Conservation (phyloP, 2,888 invertebrate genomes). For the Eupithecia insigniata region DNA sequence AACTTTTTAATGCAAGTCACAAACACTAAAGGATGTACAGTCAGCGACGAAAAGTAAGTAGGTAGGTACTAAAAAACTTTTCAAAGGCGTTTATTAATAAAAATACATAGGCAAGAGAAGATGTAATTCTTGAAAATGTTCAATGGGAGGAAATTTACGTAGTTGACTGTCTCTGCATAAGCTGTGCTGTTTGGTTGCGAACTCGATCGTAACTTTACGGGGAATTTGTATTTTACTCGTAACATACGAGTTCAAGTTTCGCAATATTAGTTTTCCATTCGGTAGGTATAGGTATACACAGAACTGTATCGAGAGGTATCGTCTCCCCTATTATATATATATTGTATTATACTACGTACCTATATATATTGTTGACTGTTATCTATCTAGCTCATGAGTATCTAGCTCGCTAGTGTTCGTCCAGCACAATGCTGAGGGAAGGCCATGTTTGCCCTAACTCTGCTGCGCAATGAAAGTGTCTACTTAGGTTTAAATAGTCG, state of each 20-base stretch:
- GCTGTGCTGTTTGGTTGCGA: not conserved
- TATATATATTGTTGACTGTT: not conserved
- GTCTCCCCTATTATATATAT: too few species aligned
- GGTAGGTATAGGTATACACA: too few species aligned
- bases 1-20: constrained; percentile 24
- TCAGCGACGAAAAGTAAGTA: not conserved
- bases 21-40: not conserved
- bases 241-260: not conserved
- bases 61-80: not conserved
- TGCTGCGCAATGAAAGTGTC: too few species aligned
- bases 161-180: not conserved
- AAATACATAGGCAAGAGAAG: not conserved
- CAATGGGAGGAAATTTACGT: not conserved
- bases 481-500: too few species aligned
- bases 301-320: too few species aligned
- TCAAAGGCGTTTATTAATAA: not conserved
- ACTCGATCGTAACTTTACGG: constrained; percentile 1
- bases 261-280: too few species aligned
- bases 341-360: too few species aligned
- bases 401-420: too few species aligned
- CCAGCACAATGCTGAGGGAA: too few species aligned
- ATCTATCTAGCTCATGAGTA: too few species aligned
- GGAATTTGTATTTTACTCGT: not conserved
- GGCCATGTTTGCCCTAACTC: too few species aligned
- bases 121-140: not conserved